Conservation (phyloP, 2,797 vertebrate genomes). For the Momotus momota region DNA sequence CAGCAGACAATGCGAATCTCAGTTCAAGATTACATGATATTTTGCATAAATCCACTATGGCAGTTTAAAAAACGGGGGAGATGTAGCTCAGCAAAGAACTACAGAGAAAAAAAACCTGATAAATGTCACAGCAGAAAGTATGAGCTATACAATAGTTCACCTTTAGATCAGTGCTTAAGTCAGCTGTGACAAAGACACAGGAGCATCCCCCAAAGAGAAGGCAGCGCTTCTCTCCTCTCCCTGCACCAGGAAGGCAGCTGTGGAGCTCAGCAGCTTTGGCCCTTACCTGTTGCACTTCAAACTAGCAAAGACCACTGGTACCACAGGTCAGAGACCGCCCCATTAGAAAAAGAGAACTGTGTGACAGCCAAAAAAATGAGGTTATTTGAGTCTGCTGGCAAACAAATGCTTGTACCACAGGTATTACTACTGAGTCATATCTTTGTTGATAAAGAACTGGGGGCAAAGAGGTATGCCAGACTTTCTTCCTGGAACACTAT, state of each 20-base stretch:
- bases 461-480: background rate
- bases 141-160: background rate
- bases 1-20: background rate
- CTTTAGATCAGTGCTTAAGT: background rate
- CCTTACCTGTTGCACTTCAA: background rate
- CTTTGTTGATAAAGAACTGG: background rate
- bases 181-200: background rate
- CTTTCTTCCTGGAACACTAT: background rate
- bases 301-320: background rate
- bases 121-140: background rate
- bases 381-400: background rate
- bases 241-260: background rate
- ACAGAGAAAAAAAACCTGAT: rapidly evolving
- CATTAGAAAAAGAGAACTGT: background rate
- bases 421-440: background rate
- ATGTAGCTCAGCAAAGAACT: background rate
- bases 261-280: background rate
- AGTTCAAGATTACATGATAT: background rate
- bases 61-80: background rate
- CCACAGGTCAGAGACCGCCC: background rate
- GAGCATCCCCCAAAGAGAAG: background rate
- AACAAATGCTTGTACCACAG: background rate
- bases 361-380: background rate
- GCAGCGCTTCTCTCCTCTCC: background rate
- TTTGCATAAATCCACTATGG: background rate